Evolutionary conservation across 2,797 vertebrate genomes (phyloP).

Genomic region (Bovichtus diacanthus): DNA sequence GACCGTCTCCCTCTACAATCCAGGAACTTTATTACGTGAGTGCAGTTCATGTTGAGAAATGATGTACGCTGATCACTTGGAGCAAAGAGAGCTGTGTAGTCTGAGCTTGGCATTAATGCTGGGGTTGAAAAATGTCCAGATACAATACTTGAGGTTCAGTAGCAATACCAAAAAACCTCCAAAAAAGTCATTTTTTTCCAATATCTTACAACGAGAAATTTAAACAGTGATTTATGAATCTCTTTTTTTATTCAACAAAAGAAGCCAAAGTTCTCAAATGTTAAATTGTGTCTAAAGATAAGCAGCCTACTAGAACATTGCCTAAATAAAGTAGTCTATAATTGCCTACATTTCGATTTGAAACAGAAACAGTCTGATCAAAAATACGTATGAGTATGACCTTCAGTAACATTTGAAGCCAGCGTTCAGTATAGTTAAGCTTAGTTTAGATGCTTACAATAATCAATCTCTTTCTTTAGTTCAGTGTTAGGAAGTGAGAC

Average conservation of each 20-base stretch:
- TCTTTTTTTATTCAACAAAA: neutral
- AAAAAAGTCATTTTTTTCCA: neutral
- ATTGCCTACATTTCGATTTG: neutral
- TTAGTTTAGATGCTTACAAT: neutral
- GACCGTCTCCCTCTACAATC: neutral
- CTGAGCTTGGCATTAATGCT: too few relatives aligned
- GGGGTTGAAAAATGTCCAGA: too few relatives aligned
- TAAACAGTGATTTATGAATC: neutral
- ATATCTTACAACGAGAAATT: neutral
- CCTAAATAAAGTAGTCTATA: neutral
- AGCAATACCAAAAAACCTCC: too few relatives aligned
- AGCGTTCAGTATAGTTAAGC: neutral
- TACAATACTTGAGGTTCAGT: too few relatives aligned
- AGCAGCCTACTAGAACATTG: neutral
- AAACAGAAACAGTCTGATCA: neutral
- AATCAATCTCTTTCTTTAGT: neutral
- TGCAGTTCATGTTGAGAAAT: constrained; percentile 10
- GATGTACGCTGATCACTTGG: neutral
- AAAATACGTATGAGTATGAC: neutral
- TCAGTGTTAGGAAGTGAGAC: neutral
- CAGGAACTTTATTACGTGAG: neutral
- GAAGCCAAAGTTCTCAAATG: neutral
- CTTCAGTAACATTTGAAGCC: neutral
- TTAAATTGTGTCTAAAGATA: neutral
- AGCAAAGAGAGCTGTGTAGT: too few relatives aligned